Percentiles rank a stretch among this genome's conserved stretches.
Conservation (phyloP, 1,140 invertebrate species). For the Chrysoperla carnea region DNA sequence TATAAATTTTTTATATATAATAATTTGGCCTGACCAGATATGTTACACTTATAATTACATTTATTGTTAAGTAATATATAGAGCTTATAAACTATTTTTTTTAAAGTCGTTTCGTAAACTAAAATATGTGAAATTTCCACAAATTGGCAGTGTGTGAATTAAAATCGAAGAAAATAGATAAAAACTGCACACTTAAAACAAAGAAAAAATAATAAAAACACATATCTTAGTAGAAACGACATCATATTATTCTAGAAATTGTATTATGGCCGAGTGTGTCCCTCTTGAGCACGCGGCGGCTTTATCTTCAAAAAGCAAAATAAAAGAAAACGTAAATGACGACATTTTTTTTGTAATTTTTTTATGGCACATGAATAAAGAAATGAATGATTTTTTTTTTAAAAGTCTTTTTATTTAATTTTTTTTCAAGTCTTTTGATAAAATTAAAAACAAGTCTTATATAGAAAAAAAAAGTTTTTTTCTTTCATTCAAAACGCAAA, state of each 20-base stretch:
- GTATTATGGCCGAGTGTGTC: not conserved
- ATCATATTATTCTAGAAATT: too few species aligned
- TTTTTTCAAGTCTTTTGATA: not conserved
- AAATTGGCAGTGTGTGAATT: too few species aligned
- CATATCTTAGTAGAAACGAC: too few species aligned
- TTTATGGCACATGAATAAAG: not conserved
- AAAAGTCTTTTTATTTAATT: not conserved
- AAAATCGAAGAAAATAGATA: too few species aligned
- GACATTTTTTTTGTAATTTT: not conserved
- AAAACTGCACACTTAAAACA: too few species aligned
- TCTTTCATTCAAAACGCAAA: not conserved
- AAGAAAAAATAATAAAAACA: too few species aligned
- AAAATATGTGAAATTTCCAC: too few species aligned
- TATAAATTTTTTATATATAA: not conserved
- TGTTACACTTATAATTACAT: not conserved
- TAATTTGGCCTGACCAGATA: not conserved
- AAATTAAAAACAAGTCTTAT: not conserved
- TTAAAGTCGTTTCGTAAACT: too few species aligned
- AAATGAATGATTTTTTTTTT: not conserved
- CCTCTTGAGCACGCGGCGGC: not conserved
- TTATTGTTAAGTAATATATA: too few species aligned
- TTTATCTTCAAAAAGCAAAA: not conserved
- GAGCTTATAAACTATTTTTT: too few species aligned
- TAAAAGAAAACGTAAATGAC: not conserved
- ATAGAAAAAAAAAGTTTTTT: not conserved